Conservation (phyloP, 2,113 vertebrate genomes). For the Romanogobio albipinnatus region DNA sequence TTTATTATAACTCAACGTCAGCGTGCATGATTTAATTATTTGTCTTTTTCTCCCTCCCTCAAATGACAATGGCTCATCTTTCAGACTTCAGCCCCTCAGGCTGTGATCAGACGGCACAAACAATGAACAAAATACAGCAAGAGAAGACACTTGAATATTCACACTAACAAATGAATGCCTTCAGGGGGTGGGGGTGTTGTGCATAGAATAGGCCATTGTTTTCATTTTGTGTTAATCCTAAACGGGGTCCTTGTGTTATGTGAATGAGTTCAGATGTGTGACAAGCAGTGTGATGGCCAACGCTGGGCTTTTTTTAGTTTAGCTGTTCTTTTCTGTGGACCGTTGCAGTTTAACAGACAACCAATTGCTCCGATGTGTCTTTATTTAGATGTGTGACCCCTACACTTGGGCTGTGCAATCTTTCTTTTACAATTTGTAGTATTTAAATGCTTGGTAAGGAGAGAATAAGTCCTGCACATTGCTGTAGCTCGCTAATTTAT, state of each 20-base stretch:
- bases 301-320: neutral
- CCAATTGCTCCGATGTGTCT: neutral
- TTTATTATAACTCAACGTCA: conserved; percentile 53
- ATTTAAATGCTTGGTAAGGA: neutral
- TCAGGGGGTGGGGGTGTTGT: conserved; percentile 58
- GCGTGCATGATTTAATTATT: conserved; percentile 41
- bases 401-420: neutral
- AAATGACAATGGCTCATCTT: conserved; percentile 73
- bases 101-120: conserved; percentile 73
- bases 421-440: neutral
- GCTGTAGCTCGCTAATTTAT: neutral
- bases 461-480: neutral
- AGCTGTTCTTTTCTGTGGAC: neutral
- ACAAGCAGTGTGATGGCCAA: conserved; percentile 61
- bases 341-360: neutral
- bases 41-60: neutral
- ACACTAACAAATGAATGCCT: conserved; percentile 61
- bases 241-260: conserved; percentile 72
- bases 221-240: conserved; percentile 71
- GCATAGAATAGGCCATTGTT: conserved; percentile 70
- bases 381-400: conserved; percentile 8
- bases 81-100: conserved; percentile 70
- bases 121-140: conserved; percentile 75
- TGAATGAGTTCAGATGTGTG: conserved; percentile 69
- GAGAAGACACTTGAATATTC: conserved; percentile 60